Evolutionary conservation across 2,113 vertebrate genomes (phyloP).

Genomic region (Istiophorus platypterus): DNA sequence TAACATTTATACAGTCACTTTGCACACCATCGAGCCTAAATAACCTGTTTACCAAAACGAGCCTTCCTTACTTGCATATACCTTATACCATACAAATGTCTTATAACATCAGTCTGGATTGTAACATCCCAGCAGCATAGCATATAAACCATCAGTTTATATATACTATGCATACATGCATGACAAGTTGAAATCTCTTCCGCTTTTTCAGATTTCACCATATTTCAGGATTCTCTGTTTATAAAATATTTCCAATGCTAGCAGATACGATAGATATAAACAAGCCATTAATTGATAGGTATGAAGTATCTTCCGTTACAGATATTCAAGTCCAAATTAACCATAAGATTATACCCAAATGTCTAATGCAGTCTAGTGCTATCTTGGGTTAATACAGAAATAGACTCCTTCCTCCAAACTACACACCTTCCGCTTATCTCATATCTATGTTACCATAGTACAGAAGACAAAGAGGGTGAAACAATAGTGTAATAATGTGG

Average conservation of each 20-base stretch:
- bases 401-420: not conserved
- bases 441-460: not conserved
- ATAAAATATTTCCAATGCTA: slow-evolving; percentile 4
- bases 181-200: slow-evolving; percentile 19
- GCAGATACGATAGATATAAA: slow-evolving; percentile 38
- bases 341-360: slow-evolving; percentile 5
- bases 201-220: not conserved
- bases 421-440: not conserved
- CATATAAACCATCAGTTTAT: not conserved
- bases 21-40: slow-evolving; percentile 35
- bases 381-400: not conserved
- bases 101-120: slow-evolving; percentile 1
- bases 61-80: slow-evolving; percentile 21
- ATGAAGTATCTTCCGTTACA: not conserved
- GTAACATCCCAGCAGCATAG: slow-evolving; percentile 17
- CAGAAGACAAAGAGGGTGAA: not conserved
- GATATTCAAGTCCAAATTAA: slow-evolving; percentile 4
- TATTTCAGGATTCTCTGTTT: slow-evolving; percentile 2
- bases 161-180: slow-evolving; percentile 32
- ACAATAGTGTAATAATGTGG: not conserved
- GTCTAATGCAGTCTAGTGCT: not conserved
- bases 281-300: slow-evolving; percentile 9
- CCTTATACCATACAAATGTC: slow-evolving; percentile 1
- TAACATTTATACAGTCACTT: slow-evolving; percentile 47
- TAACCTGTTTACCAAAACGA: slow-evolving; percentile 10